Conservation (phyloP, 2,797 vertebrate genomes). For the Hippocampus kuda region DNA sequence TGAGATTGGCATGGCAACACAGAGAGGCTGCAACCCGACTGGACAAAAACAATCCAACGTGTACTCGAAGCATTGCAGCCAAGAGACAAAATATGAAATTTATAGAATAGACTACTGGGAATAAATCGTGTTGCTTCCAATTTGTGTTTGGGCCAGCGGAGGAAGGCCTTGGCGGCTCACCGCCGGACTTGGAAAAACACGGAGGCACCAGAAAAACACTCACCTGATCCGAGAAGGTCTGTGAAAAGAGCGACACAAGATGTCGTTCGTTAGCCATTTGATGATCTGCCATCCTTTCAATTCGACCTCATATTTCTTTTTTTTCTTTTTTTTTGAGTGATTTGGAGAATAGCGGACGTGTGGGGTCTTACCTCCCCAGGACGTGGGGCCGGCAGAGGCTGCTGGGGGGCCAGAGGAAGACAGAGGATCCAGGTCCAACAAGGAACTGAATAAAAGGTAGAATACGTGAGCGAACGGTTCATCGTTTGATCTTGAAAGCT, state of each 20-base stretch:
- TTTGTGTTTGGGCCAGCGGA: too few species aligned
- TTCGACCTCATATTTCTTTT: background rate
- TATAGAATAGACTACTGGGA: background rate
- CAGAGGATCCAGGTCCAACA: slow-evolving; percentile 89
- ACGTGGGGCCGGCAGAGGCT: slow-evolving; percentile 70
- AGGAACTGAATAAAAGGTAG: slow-evolving; percentile 63
- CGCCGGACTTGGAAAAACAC: background rate
- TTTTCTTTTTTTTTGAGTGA: too few species aligned
- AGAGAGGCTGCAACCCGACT: too few species aligned
- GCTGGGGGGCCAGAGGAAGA: slow-evolving; percentile 75
- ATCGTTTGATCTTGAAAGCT: too few species aligned
- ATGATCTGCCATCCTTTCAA: background rate
- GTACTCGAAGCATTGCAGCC: too few species aligned
- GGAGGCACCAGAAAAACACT: slow-evolving; percentile 20
- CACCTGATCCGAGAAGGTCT: slow-evolving; percentile 74
- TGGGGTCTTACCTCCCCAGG: slow-evolving; percentile 85
- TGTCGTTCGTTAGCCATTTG: background rate
- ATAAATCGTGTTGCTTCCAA: too few species aligned
- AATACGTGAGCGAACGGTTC: background rate
- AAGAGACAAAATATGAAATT: background rate
- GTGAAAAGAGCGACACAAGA: slow-evolving; percentile 15
- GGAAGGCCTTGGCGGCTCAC: too few species aligned
- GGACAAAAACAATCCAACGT: background rate
- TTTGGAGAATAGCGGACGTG: background rate
- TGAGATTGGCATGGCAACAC: too few species aligned